A percentile compares a stretch with the other conserved stretches of the same genome.
Evolutionary conservation across 2,113 vertebrate genomes (phyloP).

Genomic region (Arenaria interpres): DNA sequence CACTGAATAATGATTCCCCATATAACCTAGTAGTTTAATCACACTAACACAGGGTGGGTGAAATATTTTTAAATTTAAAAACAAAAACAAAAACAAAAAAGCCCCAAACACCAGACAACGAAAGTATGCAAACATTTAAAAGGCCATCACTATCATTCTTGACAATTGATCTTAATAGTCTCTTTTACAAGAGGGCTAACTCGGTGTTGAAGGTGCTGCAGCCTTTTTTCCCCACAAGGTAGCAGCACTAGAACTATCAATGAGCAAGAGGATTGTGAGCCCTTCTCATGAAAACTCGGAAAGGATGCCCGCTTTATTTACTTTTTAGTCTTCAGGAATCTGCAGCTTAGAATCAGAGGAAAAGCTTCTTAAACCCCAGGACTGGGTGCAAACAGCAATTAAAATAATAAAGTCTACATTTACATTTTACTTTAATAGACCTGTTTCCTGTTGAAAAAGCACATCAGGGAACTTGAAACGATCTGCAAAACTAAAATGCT

Average conservation of each 20-base stretch:
- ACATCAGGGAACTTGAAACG: not conserved
- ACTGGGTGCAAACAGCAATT: not conserved
- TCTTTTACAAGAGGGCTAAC: not conserved
- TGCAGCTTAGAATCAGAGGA: not conserved
- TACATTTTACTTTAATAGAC: not conserved
- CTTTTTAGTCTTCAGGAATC: not conserved
- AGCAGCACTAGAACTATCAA: slow-evolving; percentile 6
- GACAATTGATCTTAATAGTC: not conserved
- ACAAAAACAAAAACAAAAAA: not conserved
- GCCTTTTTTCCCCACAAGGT: not conserved
- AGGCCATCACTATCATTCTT: not conserved
- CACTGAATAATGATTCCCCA: not conserved
- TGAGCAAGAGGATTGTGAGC: not conserved
- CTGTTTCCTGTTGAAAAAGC: not conserved
- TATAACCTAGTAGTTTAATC: not conserved
- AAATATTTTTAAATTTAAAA: not conserved
- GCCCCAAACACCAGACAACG: not conserved
- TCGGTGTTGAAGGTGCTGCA: not conserved
- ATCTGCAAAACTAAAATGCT: not conserved
- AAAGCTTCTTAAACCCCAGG: not conserved
- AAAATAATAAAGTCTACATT: not conserved
- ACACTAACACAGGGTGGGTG: not conserved
- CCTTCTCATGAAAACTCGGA: not conserved
- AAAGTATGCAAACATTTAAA: not conserved
- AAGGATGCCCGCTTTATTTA: not conserved